phyloP scores from a whole-genome alignment of 1,140 invertebrate species.

The Aphelenchoides avenae region DNA sequence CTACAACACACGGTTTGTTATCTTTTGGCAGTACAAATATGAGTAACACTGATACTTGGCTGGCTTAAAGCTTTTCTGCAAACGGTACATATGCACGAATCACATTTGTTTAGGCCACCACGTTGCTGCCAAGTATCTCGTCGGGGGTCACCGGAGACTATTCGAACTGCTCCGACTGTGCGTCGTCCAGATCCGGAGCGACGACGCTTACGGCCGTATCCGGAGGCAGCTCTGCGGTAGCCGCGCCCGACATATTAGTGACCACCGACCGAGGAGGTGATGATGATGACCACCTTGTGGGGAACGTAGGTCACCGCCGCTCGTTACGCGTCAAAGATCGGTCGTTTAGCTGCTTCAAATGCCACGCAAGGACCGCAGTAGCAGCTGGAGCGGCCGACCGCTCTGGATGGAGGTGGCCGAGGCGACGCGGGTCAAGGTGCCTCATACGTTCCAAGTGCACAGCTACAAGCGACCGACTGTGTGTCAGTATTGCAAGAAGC shows the following conservation, averaged over 20 bases:
- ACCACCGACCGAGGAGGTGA: constrained; percentile 49
- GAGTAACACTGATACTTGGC: too few species aligned
- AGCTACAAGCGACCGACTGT: constrained; percentile 88
- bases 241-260: constrained; percentile 52
- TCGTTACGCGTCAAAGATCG: too few species aligned
- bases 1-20: too few species aligned
- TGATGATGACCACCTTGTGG: constrained; percentile 54
- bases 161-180: not conserved
- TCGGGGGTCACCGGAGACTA: not conserved
- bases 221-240: not conserved
- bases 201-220: constrained; percentile 3
- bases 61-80: too few species aligned
- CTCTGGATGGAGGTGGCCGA: constrained; percentile 69
- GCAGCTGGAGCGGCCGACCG: constrained; percentile 67
- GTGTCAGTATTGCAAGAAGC: constrained; percentile 88
- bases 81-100: too few species aligned
- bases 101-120: constrained; percentile 4
- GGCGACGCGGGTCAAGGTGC: constrained; percentile 54
- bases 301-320: constrained; percentile 51
- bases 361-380: constrained; percentile 53
- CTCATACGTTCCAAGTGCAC: constrained; percentile 64
- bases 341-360: constrained; percentile 47
- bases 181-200: constrained; percentile 37
- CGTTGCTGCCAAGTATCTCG: constrained; percentile 31
- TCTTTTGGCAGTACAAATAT: too few species aligned